Evolutionary conservation across 2,888 invertebrate genomes (phyloP).

Genomic region (Macroteleia sp.): DNA sequence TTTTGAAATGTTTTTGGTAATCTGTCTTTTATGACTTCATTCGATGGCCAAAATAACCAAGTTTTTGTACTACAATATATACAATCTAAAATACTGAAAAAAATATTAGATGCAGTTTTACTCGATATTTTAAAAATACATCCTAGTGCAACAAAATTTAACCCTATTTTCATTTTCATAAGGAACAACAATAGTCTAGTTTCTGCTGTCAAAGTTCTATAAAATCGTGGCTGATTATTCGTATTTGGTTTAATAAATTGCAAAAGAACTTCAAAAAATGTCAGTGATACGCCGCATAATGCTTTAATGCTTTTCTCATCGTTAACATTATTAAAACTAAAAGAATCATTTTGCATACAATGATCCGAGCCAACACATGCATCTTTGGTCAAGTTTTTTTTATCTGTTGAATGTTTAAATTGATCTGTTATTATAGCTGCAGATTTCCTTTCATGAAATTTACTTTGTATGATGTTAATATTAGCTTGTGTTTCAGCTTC

Average conservation of each 20-base stretch:
- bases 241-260: not conserved
- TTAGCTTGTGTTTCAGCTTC: not conserved
- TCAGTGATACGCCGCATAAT: not conserved
- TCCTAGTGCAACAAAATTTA: conserved; percentile 44
- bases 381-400: no score
- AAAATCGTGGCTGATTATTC: not conserved
- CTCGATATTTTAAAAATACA: conserved; percentile 41
- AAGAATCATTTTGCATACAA: not conserved
- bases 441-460: not conserved
- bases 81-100: conserved; percentile 49
- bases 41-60: conserved; percentile 65
- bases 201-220: not conserved
- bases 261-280: not conserved
- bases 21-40: conserved; percentile 48
- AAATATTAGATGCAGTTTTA: conserved; percentile 45
- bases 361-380: no score
- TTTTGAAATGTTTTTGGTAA: conserved; percentile 44
- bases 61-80: conserved; percentile 41
- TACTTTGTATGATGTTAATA: not conserved
- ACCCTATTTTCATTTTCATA: conserved; percentile 56
- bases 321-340: not conserved
- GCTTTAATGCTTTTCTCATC: not conserved
- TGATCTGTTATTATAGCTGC: no score
- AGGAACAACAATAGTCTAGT: conserved; percentile 49
- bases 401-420: no score